Evolutionary conservation across 1,140 invertebrate genomes (phyloP).

Genomic region (Drosophila nasuta): DNA sequence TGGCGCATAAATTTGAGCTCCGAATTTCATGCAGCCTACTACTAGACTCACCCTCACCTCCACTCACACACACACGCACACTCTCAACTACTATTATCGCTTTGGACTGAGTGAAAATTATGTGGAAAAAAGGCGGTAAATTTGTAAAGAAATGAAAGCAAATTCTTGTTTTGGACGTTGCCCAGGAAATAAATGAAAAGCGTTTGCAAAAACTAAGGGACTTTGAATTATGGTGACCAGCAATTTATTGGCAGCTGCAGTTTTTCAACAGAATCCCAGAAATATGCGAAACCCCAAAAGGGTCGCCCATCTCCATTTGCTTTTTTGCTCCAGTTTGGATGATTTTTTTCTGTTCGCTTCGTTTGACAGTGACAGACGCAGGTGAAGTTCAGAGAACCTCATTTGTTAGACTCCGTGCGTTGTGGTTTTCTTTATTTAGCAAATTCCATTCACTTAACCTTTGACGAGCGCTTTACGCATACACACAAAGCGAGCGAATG

Average conservation of each 20-base stretch:
- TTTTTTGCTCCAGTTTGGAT: not conserved
- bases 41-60: too few species aligned
- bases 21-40: constrained; percentile 21
- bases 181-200: constrained; percentile 22
- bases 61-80: not conserved
- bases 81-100: constrained; percentile 17
- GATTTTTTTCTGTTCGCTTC: not conserved
- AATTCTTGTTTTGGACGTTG: constrained; percentile 19
- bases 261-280: constrained; percentile 25
- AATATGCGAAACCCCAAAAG: constrained; percentile 15
- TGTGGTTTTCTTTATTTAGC: constrained; percentile 29
- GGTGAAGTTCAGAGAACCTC: constrained; percentile 23
- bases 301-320: not conserved
- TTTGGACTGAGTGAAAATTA: constrained; percentile 27
- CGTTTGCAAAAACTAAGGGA: constrained; percentile 7
- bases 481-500: constrained; percentile 12
- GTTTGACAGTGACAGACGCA: constrained; percentile 37
- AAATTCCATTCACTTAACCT: constrained; percentile 37
- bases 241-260: constrained; percentile 44
- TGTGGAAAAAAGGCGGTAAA: constrained; percentile 32
- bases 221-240: constrained; percentile 30
- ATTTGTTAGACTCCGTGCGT: constrained; percentile 19
- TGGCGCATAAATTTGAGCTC: constrained; percentile 65
- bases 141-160: constrained; percentile 18
- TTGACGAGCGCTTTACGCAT: constrained; percentile 20